Conservation (phyloP, 2,797 vertebrate species). For the Paramormyrops hopkinsi region DNA sequence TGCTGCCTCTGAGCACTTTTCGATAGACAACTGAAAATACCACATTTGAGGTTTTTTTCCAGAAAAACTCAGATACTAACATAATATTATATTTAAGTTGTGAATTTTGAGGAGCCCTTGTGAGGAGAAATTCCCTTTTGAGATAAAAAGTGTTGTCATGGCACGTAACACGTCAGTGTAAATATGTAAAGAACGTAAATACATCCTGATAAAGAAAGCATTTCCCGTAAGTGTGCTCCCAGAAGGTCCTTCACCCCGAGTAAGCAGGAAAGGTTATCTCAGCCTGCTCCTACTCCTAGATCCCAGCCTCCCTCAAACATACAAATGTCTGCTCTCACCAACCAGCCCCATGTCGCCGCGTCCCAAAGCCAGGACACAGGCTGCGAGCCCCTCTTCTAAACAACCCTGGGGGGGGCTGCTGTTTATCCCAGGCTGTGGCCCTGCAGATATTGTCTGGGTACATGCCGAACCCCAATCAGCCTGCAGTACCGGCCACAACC, state of each 20-base stretch:
- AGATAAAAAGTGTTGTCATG: not conserved
- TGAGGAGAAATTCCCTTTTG: not conserved
- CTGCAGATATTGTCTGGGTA: not conserved
- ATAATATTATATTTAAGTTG: not conserved
- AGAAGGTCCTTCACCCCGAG: not conserved
- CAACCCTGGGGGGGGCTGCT: not conserved
- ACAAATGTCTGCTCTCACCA: not conserved
- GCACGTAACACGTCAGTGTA: not conserved
- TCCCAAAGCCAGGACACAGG: not conserved
- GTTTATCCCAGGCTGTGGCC: not conserved
- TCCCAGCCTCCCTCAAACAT: not conserved
- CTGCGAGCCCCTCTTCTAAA: not conserved
- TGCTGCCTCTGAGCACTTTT: not conserved
- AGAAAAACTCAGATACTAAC: not conserved
- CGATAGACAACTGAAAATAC: not conserved
- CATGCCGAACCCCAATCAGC: not conserved
- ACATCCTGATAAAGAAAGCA: not conserved
- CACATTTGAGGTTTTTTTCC: not conserved
- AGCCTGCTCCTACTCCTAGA: not conserved
- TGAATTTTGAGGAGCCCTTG: not conserved
- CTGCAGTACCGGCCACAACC: not conserved
- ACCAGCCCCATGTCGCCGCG: not conserved
- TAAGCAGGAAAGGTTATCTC: not conserved
- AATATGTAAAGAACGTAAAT: conserved; percentile 9
- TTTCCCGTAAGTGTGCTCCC: not conserved